phyloP scores from a whole-genome alignment of 2,113 vertebrate species.

The Phalacrocorax brasilianus region DNA sequence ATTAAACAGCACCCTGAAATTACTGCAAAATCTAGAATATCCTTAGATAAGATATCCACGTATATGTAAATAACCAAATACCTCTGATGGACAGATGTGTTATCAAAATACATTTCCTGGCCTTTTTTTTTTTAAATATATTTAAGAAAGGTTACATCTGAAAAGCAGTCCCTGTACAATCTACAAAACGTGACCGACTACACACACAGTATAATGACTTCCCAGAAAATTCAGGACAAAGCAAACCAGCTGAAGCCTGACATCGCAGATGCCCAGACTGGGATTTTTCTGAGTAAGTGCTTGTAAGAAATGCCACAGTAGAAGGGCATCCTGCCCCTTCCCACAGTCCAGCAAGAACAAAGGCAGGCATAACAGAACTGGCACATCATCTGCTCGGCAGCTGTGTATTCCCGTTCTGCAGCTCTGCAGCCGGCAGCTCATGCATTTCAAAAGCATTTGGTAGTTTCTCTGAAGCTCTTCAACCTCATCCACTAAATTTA shows the following conservation, averaged over 20 bases:
- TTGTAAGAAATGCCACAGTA: not conserved
- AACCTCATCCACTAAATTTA: not conserved
- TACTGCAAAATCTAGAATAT: constrained; percentile 29
- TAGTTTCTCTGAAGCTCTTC: not conserved
- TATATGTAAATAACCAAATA: not conserved
- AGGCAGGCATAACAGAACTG: not conserved
- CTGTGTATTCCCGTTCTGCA: not conserved
- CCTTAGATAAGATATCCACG: not conserved
- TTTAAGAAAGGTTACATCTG: not conserved
- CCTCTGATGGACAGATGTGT: not conserved
- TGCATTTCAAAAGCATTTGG: not conserved
- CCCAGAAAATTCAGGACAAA: constrained; percentile 9
- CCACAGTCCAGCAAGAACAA: not conserved
- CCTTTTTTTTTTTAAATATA: not conserved
- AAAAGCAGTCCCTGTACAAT: not conserved
- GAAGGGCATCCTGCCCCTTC: not conserved
- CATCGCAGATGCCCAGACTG: not conserved
- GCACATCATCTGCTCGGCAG: not conserved
- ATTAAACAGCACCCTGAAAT: not conserved
- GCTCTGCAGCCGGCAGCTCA: not conserved
- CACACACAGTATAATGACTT: not conserved
- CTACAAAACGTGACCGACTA: not conserved
- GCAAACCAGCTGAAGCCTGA: not conserved
- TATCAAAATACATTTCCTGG: constrained; percentile 5
- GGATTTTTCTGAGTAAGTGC: not conserved